These are phyloP conservation scores for Apis dorsata DNA, from an alignment of 1,140 invertebrate species.

Conservation along the genomic window DNA sequence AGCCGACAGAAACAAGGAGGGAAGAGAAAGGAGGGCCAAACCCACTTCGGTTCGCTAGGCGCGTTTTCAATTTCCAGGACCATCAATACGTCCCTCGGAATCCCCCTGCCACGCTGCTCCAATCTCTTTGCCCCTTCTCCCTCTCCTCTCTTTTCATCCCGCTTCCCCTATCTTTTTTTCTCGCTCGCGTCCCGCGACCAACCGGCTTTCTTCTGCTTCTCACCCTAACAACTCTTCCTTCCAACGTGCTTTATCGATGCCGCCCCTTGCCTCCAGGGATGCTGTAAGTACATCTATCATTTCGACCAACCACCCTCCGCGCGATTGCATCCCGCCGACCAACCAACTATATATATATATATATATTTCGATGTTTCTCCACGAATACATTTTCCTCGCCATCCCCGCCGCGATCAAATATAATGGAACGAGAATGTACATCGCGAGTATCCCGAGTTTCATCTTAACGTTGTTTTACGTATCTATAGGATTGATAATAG, in stretches of 20 bases:
- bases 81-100: slow-evolving; percentile 74
- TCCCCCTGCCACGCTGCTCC: slow-evolving; percentile 69
- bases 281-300: slow-evolving; percentile 67
- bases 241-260: slow-evolving; percentile 51
- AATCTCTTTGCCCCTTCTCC: slow-evolving; percentile 65
- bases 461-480: not conserved
- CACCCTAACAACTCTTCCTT: slow-evolving; percentile 42
- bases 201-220: slow-evolving; percentile 39
- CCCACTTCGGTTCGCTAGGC: slow-evolving; percentile 72
- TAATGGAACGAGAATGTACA: not conserved
- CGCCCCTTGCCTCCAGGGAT: slow-evolving; percentile 55
- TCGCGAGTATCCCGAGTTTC: not conserved
- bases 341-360: slow-evolving; percentile 50
- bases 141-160: slow-evolving; percentile 51
- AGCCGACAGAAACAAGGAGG: slow-evolving; percentile 70
- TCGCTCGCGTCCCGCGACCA: slow-evolving; percentile 28
- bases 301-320: slow-evolving; percentile 52
- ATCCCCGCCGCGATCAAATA: not conserved
- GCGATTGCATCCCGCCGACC: slow-evolving; percentile 61
- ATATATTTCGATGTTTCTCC: slow-evolving; percentile 53
- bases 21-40: slow-evolving; percentile 63
- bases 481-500: not conserved
- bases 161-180: slow-evolving; percentile 36
- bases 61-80: slow-evolving; percentile 79
- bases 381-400: slow-evolving; percentile 48